Evolutionary conservation across 1,140 invertebrate species (phyloP).

Genomic region (Scaptodrosophila lebanonensis): DNA sequence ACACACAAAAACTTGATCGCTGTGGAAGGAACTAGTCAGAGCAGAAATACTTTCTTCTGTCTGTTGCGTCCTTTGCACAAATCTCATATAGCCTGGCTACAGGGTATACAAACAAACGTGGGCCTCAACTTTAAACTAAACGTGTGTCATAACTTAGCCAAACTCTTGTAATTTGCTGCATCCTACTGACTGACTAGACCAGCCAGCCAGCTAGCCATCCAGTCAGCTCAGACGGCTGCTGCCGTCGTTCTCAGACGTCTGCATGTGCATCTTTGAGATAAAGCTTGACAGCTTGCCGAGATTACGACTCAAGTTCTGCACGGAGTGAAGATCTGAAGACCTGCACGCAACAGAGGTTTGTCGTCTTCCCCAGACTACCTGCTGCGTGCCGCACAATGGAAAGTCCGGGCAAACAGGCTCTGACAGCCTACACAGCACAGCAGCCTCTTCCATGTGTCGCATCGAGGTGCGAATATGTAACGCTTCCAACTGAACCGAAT

Average conservation of each 20-base stretch:
- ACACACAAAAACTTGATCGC: too few species aligned
- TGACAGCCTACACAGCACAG: too few species aligned
- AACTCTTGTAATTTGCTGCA: conserved; percentile 47
- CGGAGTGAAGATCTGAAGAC: background rate
- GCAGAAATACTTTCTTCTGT: too few species aligned
- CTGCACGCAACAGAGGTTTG: conserved; percentile 25
- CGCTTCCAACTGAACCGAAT: conserved; percentile 29
- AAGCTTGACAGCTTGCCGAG: conserved; percentile 52
- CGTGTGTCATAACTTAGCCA: conserved; percentile 56
- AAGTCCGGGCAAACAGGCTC: too few species aligned
- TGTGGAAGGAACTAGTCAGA: too few species aligned
- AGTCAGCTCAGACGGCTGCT: too few species aligned
- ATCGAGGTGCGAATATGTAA: conserved; percentile 31
- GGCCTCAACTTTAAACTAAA: conserved; percentile 9
- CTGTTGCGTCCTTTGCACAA: too few species aligned
- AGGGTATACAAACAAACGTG: too few species aligned
- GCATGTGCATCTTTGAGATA: conserved; percentile 54
- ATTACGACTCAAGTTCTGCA: conserved; percentile 43
- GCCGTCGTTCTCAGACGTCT: conserved; percentile 1
- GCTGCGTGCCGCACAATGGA: background rate
- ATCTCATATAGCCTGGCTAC: too few species aligned
- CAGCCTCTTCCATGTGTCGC: background rate
- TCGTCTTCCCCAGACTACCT: conserved; percentile 18
- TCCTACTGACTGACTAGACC: conserved; percentile 25
- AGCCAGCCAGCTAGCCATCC: background rate